Conservation (phyloP, 1,140 invertebrate species). For the Epicauta chinensis region DNA sequence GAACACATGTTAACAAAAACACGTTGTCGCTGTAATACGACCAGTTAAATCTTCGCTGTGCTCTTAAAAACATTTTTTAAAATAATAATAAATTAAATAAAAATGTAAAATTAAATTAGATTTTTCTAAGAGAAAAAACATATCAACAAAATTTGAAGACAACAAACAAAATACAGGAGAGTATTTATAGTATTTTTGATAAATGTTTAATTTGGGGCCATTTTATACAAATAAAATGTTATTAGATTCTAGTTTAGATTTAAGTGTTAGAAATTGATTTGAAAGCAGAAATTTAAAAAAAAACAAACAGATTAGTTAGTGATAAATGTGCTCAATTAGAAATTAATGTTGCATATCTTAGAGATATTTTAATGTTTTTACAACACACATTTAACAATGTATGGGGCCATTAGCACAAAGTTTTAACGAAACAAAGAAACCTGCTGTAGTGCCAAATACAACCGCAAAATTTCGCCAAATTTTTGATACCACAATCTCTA, state of each 20-base stretch:
- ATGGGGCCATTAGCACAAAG: slow-evolving; percentile 23
- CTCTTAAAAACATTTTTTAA: slow-evolving; percentile 7
- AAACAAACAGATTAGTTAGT: slow-evolving; percentile 12
- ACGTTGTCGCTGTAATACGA: slow-evolving; percentile 6
- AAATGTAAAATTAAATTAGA: slow-evolving; percentile 7
- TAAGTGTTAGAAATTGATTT: slow-evolving; percentile 31
- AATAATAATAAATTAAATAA: slow-evolving; percentile 14
- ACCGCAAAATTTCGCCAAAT: slow-evolving; percentile 2
- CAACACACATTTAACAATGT: slow-evolving; percentile 16
- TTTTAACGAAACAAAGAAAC: background rate
- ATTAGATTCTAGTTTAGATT: slow-evolving; percentile 19
- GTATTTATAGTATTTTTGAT: slow-evolving; percentile 36
- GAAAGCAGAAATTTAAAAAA: slow-evolving; percentile 10
- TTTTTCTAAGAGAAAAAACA: slow-evolving; percentile 12
- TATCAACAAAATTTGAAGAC: slow-evolving; percentile 12
- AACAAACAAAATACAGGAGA: slow-evolving; percentile 20
- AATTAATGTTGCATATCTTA: slow-evolving; percentile 25
- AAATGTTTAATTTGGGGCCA: slow-evolving; percentile 27
- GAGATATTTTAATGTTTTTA: slow-evolving; percentile 20
- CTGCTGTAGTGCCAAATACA: slow-evolving; percentile 7
- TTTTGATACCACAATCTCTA: slow-evolving; percentile 8
- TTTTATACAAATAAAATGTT: slow-evolving; percentile 14
- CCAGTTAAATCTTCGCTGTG: slow-evolving; percentile 19
- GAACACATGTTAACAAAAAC: slow-evolving; percentile 17
- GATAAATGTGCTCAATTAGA: slow-evolving; percentile 35